Evolutionary conservation across 2,113 vertebrate genomes (phyloP).

Genomic region (Solea senegalensis): DNA sequence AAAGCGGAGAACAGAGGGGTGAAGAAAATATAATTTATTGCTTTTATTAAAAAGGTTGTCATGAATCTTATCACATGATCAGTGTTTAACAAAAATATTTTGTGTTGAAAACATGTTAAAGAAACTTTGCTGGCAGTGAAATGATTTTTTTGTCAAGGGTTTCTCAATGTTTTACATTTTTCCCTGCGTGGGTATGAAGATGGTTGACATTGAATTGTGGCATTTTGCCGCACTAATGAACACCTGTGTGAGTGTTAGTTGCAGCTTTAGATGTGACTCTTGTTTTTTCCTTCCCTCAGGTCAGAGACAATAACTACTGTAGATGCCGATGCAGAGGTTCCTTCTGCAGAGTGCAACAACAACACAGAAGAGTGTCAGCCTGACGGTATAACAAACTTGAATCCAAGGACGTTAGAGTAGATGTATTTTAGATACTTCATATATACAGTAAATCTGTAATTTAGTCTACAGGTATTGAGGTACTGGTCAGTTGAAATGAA

Average conservation of each 20-base stretch:
- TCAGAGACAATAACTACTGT: constrained; percentile 20
- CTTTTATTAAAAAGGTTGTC: background rate
- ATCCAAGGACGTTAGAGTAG: background rate
- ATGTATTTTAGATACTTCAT: background rate
- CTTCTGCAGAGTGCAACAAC: constrained; percentile 42
- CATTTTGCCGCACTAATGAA: too few relatives aligned
- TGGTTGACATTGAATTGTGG: too few relatives aligned
- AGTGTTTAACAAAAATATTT: background rate
- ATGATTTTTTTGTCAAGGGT: too few relatives aligned
- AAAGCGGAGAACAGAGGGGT: constrained; percentile 75
- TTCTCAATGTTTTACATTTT: too few relatives aligned
- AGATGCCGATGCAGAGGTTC: constrained; percentile 27
- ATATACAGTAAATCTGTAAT: background rate
- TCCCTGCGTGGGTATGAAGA: too few relatives aligned
- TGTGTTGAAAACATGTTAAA: too few relatives aligned
- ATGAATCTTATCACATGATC: background rate
- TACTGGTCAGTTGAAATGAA: background rate
- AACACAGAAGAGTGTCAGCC: constrained; percentile 46
- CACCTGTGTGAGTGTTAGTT: too few relatives aligned
- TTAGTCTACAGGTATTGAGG: background rate
- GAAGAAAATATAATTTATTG: background rate
- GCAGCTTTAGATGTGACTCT: too few relatives aligned
- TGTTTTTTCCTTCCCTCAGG: constrained; percentile 46
- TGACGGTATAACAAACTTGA: constrained; percentile 61
- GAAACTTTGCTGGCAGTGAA: too few relatives aligned